Percentiles rank a stretch among this genome's conserved stretches.
These are phyloP conservation scores for Sebastes hubbsi DNA, from an alignment of 2,797 vertebrate genomes.

Conservation along the genomic window DNA sequence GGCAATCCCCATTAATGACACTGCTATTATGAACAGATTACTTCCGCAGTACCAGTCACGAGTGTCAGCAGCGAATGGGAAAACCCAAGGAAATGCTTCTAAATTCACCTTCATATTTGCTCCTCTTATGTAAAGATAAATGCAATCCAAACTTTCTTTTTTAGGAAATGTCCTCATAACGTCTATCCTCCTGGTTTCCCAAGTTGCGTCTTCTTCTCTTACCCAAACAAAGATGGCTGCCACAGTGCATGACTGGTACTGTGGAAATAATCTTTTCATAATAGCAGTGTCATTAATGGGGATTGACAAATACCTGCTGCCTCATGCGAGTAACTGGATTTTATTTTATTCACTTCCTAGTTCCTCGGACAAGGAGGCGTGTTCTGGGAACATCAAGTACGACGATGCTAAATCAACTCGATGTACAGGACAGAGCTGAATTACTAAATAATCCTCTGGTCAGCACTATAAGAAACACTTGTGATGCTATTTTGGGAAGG, in stretches of 20 bases:
- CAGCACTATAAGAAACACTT: not conserved
- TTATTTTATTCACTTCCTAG: not conserved
- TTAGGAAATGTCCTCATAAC: not conserved
- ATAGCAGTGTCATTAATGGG: not conserved
- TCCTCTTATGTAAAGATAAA: not conserved
- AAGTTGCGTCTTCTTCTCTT: not conserved
- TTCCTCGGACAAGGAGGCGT: not conserved
- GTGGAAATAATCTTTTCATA: not conserved
- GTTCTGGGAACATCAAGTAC: not conserved
- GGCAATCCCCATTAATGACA: not conserved
- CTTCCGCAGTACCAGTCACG: not conserved
- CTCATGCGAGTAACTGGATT: not conserved
- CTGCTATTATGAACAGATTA: not conserved
- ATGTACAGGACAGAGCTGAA: not conserved
- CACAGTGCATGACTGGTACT: not conserved
- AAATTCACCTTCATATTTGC: not conserved
- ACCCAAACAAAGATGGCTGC: not conserved
- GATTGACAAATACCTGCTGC: not conserved
- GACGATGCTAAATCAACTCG: not conserved
- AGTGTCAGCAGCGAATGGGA: not conserved
- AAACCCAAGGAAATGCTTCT: not conserved
- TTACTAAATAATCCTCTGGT: not conserved
- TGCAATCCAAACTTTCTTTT: not conserved
- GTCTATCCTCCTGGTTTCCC: not conserved
- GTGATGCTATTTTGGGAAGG: not conserved